A percentile compares a stretch with the other conserved stretches of the same genome.
phyloP scores from a whole-genome alignment of 2,888 invertebrate species.

The Leucoptera coffeella region DNA sequence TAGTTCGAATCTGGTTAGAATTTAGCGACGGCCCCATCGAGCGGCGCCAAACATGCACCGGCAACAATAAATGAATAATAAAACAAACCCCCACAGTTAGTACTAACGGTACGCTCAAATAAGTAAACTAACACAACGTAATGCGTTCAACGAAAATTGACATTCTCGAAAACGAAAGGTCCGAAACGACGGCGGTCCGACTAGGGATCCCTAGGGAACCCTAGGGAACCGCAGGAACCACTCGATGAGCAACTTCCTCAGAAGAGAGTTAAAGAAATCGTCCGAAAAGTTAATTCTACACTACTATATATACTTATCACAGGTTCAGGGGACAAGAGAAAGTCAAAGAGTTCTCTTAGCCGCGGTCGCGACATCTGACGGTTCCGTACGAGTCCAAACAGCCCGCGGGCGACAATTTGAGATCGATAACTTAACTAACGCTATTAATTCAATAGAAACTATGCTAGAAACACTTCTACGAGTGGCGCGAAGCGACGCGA shows the following conservation, averaged over 20 bases:
- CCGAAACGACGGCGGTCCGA: constrained; percentile 18
- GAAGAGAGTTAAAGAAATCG: too few species aligned
- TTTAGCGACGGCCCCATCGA: constrained; percentile 10
- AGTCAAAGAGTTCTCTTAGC: constrained; percentile 45
- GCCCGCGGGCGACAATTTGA: constrained; percentile 30
- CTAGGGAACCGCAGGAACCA: constrained; percentile 12
- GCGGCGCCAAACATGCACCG: constrained; percentile 20
- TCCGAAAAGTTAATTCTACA: constrained; percentile 38
- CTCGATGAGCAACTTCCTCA: constrained; percentile 18
- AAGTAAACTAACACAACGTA: too few species aligned
- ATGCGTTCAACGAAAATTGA: too few species aligned
- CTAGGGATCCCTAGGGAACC: constrained; percentile 30
- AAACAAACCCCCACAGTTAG: too few species aligned
- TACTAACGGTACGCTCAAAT: too few species aligned
- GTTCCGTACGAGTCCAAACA: constrained; percentile 43
- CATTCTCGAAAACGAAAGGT: too few species aligned
- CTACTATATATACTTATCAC: constrained; percentile 48
- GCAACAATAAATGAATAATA: constrained; percentile 52
- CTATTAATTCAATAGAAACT: not conserved
- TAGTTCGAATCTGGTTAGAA: constrained; percentile 28
- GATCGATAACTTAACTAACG: constrained; percentile 35
- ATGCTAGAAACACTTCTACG: not conserved
- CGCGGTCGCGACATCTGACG: too few species aligned
- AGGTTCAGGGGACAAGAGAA: constrained; percentile 53
- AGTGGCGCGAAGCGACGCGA: not conserved